Percentiles rank a stretch among this genome's conserved stretches.
Conservation (phyloP, 1,140 invertebrate species). For the Antheraea pernyi region DNA sequence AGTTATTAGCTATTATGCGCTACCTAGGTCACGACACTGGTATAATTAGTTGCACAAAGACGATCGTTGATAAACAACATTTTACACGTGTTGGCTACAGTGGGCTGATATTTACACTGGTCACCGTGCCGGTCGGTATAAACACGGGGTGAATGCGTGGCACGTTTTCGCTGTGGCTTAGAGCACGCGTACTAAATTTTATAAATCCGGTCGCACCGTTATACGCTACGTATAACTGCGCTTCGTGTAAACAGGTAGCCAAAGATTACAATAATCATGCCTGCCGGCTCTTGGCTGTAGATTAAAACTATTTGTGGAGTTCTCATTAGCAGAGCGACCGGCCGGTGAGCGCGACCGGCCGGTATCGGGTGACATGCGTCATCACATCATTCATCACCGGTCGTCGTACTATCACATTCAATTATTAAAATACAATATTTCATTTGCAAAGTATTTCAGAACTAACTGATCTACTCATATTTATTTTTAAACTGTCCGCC, state of each 20-base stretch:
- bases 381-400: slow-evolving; percentile 10
- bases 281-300: slow-evolving; percentile 1
- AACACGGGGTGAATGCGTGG: slow-evolving; percentile 18
- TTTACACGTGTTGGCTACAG: slow-evolving; percentile 18
- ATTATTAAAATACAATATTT: background rate
- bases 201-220: slow-evolving; percentile 49
- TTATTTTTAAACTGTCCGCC: background rate
- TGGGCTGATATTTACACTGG: background rate
- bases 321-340: slow-evolving; percentile 42
- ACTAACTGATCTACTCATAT: background rate
- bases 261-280: slow-evolving; percentile 27
- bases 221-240: slow-evolving; percentile 41
- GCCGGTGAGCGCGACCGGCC: slow-evolving; percentile 17
- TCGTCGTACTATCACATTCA: background rate
- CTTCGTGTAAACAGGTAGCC: slow-evolving; percentile 22
- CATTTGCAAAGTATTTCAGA: background rate
- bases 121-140: background rate
- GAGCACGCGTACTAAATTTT: slow-evolving; percentile 32
- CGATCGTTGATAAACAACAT: slow-evolving; percentile 23
- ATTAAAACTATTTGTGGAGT: slow-evolving; percentile 30
- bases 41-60: slow-evolving; percentile 11
- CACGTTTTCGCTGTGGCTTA: slow-evolving; percentile 21
- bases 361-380: slow-evolving; percentile 22
- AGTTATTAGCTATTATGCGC: slow-evolving; percentile 22
- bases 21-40: slow-evolving; percentile 17